These are phyloP conservation scores for Chamaedrilus cognettii DNA, from an alignment of 2,888 invertebrate genomes.

Conservation along the genomic window DNA sequence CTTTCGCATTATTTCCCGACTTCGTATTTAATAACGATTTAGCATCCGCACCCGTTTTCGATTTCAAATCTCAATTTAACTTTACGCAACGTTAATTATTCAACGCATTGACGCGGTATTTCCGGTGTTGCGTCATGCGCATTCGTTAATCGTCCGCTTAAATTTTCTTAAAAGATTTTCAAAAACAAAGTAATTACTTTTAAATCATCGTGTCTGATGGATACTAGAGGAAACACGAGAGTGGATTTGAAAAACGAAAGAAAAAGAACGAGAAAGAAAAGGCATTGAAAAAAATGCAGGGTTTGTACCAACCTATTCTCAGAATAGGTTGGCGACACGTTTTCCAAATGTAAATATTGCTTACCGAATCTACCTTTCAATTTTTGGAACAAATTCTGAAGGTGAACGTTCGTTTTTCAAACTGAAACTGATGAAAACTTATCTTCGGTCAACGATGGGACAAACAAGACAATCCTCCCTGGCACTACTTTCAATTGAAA, in stretches of 20 bases:
- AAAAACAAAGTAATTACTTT: background rate
- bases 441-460: slow-evolving; percentile 18
- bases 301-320: too few species aligned
- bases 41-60: too few species aligned
- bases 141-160: too few species aligned
- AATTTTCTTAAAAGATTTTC: too few species aligned
- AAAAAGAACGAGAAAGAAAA: slow-evolving; percentile 16
- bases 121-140: too few species aligned
- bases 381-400: slow-evolving; percentile 19
- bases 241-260: slow-evolving; percentile 19
- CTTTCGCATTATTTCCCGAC: slow-evolving; percentile 1
- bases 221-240: slow-evolving; percentile 20
- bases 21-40: too few species aligned
- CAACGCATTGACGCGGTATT: too few species aligned
- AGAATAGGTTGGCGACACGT: too few species aligned
- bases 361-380: slow-evolving; percentile 11
- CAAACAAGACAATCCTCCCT: slow-evolving; percentile 8
- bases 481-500: slow-evolving; percentile 8
- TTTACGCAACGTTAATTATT: too few species aligned
- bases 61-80: too few species aligned
- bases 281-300: slow-evolving; percentile 13
- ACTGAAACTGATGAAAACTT: slow-evolving; percentile 14
- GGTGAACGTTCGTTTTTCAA: too few species aligned
- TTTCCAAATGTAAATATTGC: too few species aligned
- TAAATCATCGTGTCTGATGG: slow-evolving; percentile 10